Percentiles rank a stretch among this genome's conserved stretches.
Evolutionary conservation across 2,113 vertebrate genomes (phyloP).

Genomic region (Antidorcas marsupialis): DNA sequence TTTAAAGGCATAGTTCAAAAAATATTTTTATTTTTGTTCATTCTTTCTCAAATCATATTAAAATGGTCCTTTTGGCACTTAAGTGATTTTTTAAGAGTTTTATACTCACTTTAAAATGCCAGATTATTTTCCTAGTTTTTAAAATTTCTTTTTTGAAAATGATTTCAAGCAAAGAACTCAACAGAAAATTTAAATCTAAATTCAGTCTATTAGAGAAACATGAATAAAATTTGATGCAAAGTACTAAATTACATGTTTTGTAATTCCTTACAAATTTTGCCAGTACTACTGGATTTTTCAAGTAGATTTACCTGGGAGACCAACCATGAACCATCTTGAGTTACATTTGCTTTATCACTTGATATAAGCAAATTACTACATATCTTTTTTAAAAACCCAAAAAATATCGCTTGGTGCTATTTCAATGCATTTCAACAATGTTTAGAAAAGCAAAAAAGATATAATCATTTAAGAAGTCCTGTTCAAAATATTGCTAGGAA

Average conservation of each 20-base stretch:
- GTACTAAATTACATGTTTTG: not conserved
- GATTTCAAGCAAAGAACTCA: conserved; percentile 12
- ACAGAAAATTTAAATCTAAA: conserved; percentile 22
- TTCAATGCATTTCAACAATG: not conserved
- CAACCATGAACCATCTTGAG: not conserved
- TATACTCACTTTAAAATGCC: not conserved
- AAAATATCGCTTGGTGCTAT: not conserved
- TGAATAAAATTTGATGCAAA: not conserved
- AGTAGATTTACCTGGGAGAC: not conserved
- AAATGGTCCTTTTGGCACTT: not conserved
- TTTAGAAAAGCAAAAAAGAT: not conserved
- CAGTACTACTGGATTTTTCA: not conserved
- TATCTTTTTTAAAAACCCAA: conserved; percentile 12
- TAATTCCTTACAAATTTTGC: conserved; percentile 4
- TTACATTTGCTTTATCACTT: not conserved
- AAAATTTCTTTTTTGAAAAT: not conserved
- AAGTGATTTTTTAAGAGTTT: not conserved
- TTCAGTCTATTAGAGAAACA: not conserved
- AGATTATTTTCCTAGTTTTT: not conserved
- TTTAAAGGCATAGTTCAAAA: not conserved
- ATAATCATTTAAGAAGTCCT: not conserved
- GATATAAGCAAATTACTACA: not conserved
- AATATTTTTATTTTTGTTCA: conserved; percentile 13
- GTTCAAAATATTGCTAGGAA: not conserved
- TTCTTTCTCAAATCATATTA: not conserved